These are phyloP conservation scores for Cryptoblepharus egeriae DNA, from an alignment of 2,797 vertebrate species.

Conservation along the genomic window DNA sequence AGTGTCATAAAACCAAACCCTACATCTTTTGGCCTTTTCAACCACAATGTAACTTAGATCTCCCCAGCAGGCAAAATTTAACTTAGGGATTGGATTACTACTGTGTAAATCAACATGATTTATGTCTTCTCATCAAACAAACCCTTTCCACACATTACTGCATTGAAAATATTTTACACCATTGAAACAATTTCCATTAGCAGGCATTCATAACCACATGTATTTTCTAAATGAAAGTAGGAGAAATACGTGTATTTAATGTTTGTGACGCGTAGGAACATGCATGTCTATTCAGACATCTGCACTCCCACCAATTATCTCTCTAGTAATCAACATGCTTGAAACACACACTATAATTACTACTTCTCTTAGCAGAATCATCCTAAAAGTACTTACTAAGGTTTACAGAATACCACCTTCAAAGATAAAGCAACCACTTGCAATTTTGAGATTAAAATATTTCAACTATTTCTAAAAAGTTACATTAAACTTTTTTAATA, in stretches of 20 bases:
- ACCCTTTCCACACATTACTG: slow-evolving; percentile 74
- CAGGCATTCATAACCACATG: slow-evolving; percentile 46
- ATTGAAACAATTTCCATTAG: slow-evolving; percentile 54
- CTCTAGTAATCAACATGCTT: slow-evolving; percentile 55
- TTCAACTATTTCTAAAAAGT: slow-evolving; percentile 58
- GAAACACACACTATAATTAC: slow-evolving; percentile 59
- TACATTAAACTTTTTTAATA: slow-evolving; percentile 28
- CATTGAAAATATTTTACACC: slow-evolving; percentile 58
- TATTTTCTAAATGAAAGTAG: slow-evolving; percentile 60
- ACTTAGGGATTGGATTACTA: background rate
- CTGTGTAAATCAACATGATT: slow-evolving; percentile 64
- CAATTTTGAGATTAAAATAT: slow-evolving; percentile 69
- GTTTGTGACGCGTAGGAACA: slow-evolving; percentile 63
- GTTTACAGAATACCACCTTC: slow-evolving; percentile 60
- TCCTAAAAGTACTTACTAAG: slow-evolving; percentile 62
- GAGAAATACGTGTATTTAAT: slow-evolving; percentile 44
- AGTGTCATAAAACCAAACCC: background rate
- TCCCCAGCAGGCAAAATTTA: background rate
- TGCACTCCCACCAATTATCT: slow-evolving; percentile 61
- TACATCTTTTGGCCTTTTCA: background rate
- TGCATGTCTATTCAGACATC: slow-evolving; percentile 61
- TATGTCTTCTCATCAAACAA: slow-evolving; percentile 69
- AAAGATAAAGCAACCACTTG: slow-evolving; percentile 60
- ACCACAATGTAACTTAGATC: background rate
- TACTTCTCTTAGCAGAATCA: slow-evolving; percentile 48